A percentile compares a stretch with the other conserved stretches of the same genome.
Conservation (phyloP, 2,888 invertebrate genomes). For the Uloborus plumipes region DNA sequence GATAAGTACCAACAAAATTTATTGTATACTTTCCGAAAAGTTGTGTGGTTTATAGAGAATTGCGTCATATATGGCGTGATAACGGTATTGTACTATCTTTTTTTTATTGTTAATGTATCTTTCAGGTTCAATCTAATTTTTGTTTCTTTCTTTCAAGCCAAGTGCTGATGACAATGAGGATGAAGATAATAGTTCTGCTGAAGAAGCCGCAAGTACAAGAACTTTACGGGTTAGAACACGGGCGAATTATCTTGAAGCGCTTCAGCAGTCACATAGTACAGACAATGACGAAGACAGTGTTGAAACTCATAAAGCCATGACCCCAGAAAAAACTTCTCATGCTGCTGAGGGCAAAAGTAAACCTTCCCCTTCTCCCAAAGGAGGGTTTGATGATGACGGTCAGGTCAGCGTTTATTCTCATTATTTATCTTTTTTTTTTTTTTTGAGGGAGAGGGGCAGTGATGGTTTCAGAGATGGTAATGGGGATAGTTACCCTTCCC, state of each 20-base stretch:
- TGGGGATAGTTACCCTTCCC: too few species aligned
- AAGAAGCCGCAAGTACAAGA: too few species aligned
- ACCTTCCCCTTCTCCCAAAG: background rate
- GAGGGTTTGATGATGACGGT: conserved; percentile 27
- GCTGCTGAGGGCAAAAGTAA: conserved; percentile 5
- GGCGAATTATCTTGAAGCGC: background rate
- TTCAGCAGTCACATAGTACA: background rate
- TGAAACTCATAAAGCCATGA: background rate
- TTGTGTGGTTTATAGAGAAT: too few species aligned
- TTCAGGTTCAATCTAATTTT: too few species aligned
- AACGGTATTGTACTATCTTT: too few species aligned
- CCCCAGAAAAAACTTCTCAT: background rate
- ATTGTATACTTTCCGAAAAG: too few species aligned
- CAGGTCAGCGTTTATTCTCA: conserved; percentile 17
- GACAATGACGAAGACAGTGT: background rate
- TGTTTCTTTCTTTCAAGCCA: background rate
- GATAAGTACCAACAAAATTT: too few species aligned
- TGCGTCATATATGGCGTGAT: too few species aligned
- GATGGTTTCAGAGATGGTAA: too few species aligned
- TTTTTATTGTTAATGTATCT: too few species aligned
- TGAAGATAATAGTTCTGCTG: background rate
- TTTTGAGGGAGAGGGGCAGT: too few species aligned
- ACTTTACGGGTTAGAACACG: too few species aligned
- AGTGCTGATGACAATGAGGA: conserved; percentile 2
- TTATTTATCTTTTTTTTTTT: background rate